Evolutionary conservation across 2,797 vertebrate genomes (phyloP).

Genomic region (Channallabes apus): DNA sequence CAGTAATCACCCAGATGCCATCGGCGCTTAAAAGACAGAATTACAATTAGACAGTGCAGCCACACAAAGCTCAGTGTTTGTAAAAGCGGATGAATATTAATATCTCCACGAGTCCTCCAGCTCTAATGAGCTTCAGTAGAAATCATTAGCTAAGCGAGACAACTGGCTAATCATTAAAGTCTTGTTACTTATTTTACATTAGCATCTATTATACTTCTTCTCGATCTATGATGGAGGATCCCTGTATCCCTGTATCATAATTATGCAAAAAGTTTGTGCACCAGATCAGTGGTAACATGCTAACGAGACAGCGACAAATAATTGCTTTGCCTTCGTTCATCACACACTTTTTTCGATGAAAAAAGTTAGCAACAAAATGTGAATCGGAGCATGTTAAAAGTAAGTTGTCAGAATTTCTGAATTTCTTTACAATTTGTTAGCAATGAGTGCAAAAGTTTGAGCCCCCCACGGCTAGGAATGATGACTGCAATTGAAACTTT

Average conservation of each 20-base stretch:
- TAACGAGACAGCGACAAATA: not conserved
- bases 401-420: too few species aligned
- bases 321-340: not conserved
- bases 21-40: conserved; percentile 62
- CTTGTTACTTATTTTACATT: conserved; percentile 30
- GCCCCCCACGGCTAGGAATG: not conserved
- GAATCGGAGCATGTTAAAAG: not conserved
- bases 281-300: not conserved
- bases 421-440: not conserved
- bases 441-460: not conserved
- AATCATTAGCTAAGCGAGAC: conserved; percentile 55
- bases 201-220: conserved; percentile 18
- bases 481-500: not conserved
- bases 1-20: conserved; percentile 66
- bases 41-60: conserved; percentile 55
- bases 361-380: too few species aligned
- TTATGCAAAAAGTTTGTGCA: not conserved
- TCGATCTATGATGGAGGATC: not conserved
- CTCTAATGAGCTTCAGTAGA: conserved; percentile 41
- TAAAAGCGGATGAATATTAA: conserved; percentile 53
- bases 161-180: conserved; percentile 36
- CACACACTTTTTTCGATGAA: not conserved
- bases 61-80: conserved; percentile 29
- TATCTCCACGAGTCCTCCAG: conserved; percentile 17
- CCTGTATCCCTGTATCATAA: not conserved